Evolutionary conservation across 2,113 vertebrate genomes (phyloP).

Genomic region (Protomyctophum bolini): DNA sequence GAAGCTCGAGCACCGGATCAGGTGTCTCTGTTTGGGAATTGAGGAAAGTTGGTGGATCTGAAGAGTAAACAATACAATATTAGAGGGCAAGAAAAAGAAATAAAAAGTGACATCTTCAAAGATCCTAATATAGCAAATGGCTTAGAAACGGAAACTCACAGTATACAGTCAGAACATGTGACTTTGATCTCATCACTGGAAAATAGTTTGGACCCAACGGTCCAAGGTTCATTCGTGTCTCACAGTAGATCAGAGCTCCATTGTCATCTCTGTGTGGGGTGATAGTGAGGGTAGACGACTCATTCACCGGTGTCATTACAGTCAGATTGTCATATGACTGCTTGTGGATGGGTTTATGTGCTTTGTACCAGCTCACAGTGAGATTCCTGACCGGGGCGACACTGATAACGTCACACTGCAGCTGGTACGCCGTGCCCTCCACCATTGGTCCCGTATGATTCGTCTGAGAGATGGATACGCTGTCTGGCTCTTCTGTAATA

Average conservation of each 20-base stretch:
- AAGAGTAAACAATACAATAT: slow-evolving; percentile 1
- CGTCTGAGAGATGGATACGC: slow-evolving; percentile 25
- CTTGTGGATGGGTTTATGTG: accelerated
- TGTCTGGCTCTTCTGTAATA: slow-evolving; percentile 59
- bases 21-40: slow-evolving; percentile 21
- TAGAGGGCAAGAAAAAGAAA: background rate
- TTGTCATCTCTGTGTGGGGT: slow-evolving; percentile 19
- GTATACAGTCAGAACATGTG: slow-evolving; percentile 18
- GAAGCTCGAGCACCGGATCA: slow-evolving; percentile 13
- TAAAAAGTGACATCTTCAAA: background rate
- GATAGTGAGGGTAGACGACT: background rate
- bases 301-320: background rate
- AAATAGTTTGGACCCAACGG: background rate
- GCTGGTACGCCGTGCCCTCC: background rate
- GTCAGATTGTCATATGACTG: accelerated
- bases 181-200: background rate
- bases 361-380: slow-evolving; percentile 46
- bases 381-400: slow-evolving; percentile 53
- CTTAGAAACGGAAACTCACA: slow-evolving; percentile 54
- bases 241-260: slow-evolving; percentile 59
- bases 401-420: slow-evolving; percentile 55
- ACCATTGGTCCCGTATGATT: background rate
- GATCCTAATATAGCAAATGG: background rate
- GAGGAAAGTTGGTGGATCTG: slow-evolving; percentile 65
- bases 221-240: slow-evolving; percentile 53